Conservation (phyloP, 2,888 invertebrate genomes). For the Pantelozetes paolii region DNA sequence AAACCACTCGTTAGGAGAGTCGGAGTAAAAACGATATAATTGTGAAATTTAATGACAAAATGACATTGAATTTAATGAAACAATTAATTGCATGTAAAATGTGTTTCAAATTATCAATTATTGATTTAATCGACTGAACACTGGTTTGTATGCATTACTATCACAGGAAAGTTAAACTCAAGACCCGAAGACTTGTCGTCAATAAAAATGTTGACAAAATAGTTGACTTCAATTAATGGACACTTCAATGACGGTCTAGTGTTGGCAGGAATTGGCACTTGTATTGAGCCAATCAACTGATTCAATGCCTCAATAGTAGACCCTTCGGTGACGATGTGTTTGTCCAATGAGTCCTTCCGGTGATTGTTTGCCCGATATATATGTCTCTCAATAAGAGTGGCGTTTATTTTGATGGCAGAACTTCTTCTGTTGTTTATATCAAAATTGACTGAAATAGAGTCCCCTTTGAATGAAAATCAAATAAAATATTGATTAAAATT, state of each 20-base stretch:
- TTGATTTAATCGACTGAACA: background rate
- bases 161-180: constrained; percentile 29
- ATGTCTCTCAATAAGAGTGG: constrained; percentile 27
- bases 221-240: constrained; percentile 13
- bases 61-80: no score
- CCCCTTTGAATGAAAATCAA: background rate
- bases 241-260: constrained; percentile 1
- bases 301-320: background rate
- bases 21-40: no score
- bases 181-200: constrained; percentile 20
- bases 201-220: constrained; percentile 18
- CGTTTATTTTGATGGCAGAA: constrained; percentile 19
- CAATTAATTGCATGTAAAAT: no score
- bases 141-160: background rate
- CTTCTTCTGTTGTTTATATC: constrained; percentile 8
- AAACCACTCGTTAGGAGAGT: no score
- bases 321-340: background rate
- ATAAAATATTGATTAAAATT: background rate
- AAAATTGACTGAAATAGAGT: background rate
- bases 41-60: no score
- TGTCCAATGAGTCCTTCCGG: background rate
- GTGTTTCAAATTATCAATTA: background rate
- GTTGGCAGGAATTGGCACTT: constrained; percentile 31
- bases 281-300: background rate
- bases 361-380: background rate